These are phyloP conservation scores for Calidris pugnax DNA, from an alignment of 2,113 vertebrate species.

Conservation along the genomic window DNA sequence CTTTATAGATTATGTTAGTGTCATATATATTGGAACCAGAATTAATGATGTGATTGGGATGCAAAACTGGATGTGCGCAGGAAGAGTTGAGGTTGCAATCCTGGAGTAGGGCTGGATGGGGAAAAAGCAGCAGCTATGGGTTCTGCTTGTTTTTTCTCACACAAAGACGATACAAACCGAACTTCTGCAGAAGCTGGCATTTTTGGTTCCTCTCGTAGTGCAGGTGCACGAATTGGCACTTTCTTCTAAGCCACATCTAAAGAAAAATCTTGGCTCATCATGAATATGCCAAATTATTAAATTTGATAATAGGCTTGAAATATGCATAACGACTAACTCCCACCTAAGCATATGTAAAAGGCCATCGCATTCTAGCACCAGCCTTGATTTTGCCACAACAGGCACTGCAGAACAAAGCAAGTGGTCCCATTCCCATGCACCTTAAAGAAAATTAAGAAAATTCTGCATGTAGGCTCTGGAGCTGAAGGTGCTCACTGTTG, in stretches of 20 bases:
- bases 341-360: background rate
- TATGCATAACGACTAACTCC: background rate
- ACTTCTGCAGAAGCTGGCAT: conserved; percentile 22
- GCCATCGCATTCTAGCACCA: background rate
- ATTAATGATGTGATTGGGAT: background rate
- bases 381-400: background rate
- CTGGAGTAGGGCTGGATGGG: background rate
- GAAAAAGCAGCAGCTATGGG: background rate
- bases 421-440: background rate
- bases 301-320: conserved; percentile 23
- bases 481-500: background rate
- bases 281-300: conserved; percentile 32
- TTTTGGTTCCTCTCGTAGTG: conserved; percentile 16
- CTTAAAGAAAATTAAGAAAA: background rate
- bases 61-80: background rate
- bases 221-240: conserved; percentile 51
- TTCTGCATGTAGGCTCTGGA: background rate
- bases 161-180: background rate
- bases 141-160: background rate
- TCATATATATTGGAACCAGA: background rate
- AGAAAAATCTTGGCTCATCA: conserved; percentile 38
- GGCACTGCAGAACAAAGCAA: background rate
- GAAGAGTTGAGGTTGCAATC: background rate
- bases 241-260: conserved; percentile 61
- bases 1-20: background rate